Evolutionary conservation across 2,888 invertebrate genomes (phyloP), one percentile per base, ranked within the genome.

Genomic region (Podotricha telesiphe): DNA sequence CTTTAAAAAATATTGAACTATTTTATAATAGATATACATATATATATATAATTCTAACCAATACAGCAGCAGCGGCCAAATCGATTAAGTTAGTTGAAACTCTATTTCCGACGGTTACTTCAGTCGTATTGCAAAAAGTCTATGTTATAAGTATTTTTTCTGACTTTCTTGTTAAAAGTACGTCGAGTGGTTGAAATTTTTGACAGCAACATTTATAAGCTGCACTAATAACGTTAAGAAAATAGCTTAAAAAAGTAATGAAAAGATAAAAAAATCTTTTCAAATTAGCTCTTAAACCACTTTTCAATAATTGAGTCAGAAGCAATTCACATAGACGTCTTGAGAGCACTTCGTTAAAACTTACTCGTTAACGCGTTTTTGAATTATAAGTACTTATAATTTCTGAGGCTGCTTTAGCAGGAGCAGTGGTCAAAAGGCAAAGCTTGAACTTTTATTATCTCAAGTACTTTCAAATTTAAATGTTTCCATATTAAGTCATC

Each of bases 331-430:
- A 20, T 68, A 66, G 68, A 68, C 72, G 66, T 66, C 70, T 72
- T 66, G 66, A 72, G 66, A 45, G 72, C 66, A 63, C 72, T 70
- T 68, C 72, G 72, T 70, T 70, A 70, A 72, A 70, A 66, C 72
- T 72, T 68, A 70, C 68, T 72, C 65, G 70, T 72, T 72, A 66
- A 70, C 72, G 70, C 72, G 58, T 72, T 70, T 70, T 72, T 50
- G 68, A 64, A 64, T 63, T 58, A 63, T 47, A 63, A 68, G 59
- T 20, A 65, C 37, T 65, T 69, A 64, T 67, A 65, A 72, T 72
- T 70, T 68, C 67, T 40, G 65, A 62, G 56, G 28, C 63, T 45
- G 72, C 67, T 58, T 70, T 67, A 55, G 47, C 63, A 48, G 34
- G 28, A 62, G 67, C 64, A 59, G 42, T 59, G 47, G 65, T 68